phyloP scores from a whole-genome alignment of 1,140 invertebrate genomes.

The Carcinoscorpius rotundicauda region DNA sequence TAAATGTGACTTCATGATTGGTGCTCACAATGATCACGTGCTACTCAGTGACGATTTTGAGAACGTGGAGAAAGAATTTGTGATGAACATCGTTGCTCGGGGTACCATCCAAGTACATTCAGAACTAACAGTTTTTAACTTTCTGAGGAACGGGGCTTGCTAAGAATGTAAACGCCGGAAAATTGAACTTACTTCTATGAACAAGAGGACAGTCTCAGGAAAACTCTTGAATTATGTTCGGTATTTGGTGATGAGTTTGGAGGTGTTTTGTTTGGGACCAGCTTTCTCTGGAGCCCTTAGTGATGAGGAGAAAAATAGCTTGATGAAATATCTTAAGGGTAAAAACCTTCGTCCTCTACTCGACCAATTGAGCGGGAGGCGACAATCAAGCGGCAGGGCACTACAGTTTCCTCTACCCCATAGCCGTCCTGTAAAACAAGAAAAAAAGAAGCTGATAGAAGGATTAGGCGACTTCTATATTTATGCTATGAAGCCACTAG shows the following conservation, averaged over 20 bases:
- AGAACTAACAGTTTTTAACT: conserved; percentile 23
- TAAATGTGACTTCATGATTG: conserved; percentile 47
- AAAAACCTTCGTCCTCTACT: conserved; percentile 11
- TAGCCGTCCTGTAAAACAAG: conserved; percentile 1
- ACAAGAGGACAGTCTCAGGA: conserved; percentile 44
- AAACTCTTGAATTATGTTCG: conserved; percentile 50
- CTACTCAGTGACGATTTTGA: conserved; percentile 49
- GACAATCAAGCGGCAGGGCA: conserved; percentile 8
- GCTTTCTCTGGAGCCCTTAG: conserved; percentile 32
- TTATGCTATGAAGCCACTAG: conserved; percentile 22
- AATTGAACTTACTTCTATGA: conserved; percentile 44
- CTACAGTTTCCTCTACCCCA: conserved; percentile 5
- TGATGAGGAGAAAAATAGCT: conserved; percentile 28
- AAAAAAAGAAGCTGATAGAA: conserved; percentile 22
- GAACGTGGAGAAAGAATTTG: conserved; percentile 45
- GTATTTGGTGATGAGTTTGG: conserved; percentile 47
- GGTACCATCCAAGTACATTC: conserved; percentile 30
- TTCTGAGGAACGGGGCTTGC: conserved; percentile 45
- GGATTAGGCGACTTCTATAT: conserved; percentile 21
- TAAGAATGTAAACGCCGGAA: conserved; percentile 50
- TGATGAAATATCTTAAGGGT: conserved; percentile 24
- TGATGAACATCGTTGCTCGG: conserved; percentile 45
- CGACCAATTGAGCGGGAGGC: conserved; percentile 9
- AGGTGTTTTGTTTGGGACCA: conserved; percentile 43
- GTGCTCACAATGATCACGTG: conserved; percentile 44